phyloP scores from a whole-genome alignment of 2,888 invertebrate species.

The Choreutis nemorana region DNA sequence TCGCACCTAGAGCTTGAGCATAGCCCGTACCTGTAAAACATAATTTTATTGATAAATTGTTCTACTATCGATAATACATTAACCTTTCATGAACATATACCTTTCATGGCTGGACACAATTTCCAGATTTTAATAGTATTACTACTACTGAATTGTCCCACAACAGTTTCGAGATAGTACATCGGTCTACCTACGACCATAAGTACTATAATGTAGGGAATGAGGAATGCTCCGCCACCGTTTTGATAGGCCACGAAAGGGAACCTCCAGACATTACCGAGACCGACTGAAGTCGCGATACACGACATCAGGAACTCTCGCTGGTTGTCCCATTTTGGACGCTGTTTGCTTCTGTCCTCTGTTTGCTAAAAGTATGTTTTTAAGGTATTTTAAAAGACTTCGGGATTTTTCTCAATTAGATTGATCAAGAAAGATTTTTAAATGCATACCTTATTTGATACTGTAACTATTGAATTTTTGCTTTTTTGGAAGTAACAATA shows the following conservation, averaged over 20 bases:
- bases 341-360: no score
- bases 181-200: conserved; percentile 79
- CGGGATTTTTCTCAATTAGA: no score
- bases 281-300: conserved; percentile 75
- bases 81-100: no score
- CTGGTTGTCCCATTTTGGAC: conserved; percentile 69
- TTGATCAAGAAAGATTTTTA: no score
- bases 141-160: conserved; percentile 85
- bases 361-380: no score
- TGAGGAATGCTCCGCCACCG: conserved; percentile 77
- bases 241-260: conserved; percentile 71
- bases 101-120: conserved; percentile 77
- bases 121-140: conserved; percentile 80
- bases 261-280: conserved; percentile 76
- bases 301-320: conserved; percentile 79
- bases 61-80: no score
- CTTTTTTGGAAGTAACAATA: no score
- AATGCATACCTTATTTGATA: no score
- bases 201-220: conserved; percentile 75
- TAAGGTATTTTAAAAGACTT: no score
- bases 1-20: conserved; percentile 70
- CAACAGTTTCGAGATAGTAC: conserved; percentile 82
- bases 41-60: no score
- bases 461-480: no score
- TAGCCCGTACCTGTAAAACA: conserved; percentile 70